Evolutionary conservation across 2,888 invertebrate species (phyloP).

Genomic region (Uloborus plumipes): DNA sequence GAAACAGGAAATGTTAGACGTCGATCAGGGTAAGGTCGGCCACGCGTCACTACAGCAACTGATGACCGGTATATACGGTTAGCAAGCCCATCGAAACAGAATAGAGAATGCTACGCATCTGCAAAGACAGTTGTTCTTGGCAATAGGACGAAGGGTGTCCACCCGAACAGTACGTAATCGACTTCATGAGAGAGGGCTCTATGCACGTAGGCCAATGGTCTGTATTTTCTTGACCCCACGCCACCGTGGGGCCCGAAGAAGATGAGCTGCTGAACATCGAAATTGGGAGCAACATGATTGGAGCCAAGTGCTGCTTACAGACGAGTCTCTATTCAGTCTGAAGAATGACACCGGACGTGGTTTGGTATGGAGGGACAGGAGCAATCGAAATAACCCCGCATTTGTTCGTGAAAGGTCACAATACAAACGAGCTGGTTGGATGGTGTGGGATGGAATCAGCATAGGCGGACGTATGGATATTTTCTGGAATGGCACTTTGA

Average conservation of each 20-base stretch:
- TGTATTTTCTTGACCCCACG: background rate
- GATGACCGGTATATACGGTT: background rate
- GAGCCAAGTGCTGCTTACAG: conserved; percentile 2
- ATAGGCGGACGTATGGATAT: conserved; percentile 9
- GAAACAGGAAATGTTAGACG: no score
- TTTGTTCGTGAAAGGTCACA: conserved; percentile 13
- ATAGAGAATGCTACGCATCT: conserved; percentile 16
- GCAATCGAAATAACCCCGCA: conserved; percentile 10
- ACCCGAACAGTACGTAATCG: conserved; percentile 9
- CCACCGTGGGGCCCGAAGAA: background rate
- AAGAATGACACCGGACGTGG: background rate
- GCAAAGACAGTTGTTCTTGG: conserved; percentile 9
- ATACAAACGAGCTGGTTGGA: background rate
- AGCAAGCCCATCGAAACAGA: background rate
- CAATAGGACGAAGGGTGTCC: conserved; percentile 2
- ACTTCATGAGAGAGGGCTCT: background rate
- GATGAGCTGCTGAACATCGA: background rate
- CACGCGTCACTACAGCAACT: no score
- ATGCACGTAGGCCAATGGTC: conserved; percentile 11
- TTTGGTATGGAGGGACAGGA: conserved; percentile 2
- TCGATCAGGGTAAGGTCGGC: no score
- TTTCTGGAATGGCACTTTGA: background rate
- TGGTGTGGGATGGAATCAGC: conserved; percentile 8
- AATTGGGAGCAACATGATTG: background rate
- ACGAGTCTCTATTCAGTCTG: background rate